A percentile compares a stretch with the other conserved stretches of the same genome.
Evolutionary conservation across 2,888 invertebrate genomes (phyloP).

Genomic region (Drosophila atripex): DNA sequence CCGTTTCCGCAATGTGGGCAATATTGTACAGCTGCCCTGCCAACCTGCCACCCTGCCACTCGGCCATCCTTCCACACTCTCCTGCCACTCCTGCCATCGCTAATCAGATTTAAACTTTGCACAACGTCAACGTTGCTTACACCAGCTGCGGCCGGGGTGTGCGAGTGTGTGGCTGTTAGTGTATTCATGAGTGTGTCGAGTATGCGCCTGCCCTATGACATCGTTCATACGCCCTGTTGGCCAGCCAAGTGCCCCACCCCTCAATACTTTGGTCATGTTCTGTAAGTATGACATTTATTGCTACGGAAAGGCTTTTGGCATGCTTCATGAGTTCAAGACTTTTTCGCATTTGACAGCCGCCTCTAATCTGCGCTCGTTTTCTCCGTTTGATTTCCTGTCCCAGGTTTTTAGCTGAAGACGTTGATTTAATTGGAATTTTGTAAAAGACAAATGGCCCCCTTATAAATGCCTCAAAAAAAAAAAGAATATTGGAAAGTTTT

Average conservation of each 20-base stretch:
- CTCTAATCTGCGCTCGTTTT: constrained; percentile 6
- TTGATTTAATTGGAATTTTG: constrained; percentile 16
- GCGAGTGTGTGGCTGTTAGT: constrained; percentile 21
- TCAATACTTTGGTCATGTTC: constrained; percentile 28
- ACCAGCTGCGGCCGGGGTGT: constrained; percentile 39
- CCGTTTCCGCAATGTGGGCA: constrained; percentile 70
- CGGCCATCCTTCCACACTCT: neutral
- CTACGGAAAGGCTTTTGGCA: constrained; percentile 75
- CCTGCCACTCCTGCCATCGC: constrained; percentile 55
- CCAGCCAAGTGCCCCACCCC: constrained; percentile 65
- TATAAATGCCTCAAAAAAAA: neutral
- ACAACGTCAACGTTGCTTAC: constrained; percentile 76
- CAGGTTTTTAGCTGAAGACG: neutral
- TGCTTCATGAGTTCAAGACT: constrained; percentile 64
- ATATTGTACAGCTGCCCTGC: constrained; percentile 54
- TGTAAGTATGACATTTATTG: constrained; percentile 73
- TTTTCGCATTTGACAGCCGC: constrained; percentile 61
- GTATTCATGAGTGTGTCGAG: constrained; percentile 32
- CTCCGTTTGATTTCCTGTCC: neutral
- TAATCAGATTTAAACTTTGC: constrained; percentile 80
- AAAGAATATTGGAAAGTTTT: neutral
- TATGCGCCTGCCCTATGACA: constrained; percentile 70
- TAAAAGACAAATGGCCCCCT: constrained; percentile 1
- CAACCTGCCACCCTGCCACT: neutral
- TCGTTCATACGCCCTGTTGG: constrained; percentile 76